Conservation (phyloP, 1,140 invertebrate species). For the Sitophilus oryzae region DNA sequence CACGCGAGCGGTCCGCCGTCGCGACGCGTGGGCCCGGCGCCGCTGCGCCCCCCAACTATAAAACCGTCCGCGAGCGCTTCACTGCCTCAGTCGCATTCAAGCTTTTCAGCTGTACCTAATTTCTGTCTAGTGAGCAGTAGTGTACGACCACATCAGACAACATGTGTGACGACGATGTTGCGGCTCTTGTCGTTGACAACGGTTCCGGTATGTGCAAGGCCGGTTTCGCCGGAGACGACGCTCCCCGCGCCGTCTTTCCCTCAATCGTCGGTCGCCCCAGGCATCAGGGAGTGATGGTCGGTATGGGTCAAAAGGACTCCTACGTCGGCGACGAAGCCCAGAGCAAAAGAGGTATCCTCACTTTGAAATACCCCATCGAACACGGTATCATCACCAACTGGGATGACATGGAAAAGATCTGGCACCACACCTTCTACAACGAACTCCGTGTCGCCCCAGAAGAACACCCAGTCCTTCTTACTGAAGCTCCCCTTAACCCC, state of each 20-base stretch:
- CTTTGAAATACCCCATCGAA: constrained; percentile 93
- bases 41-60: constrained; percentile 26
- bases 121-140: constrained; percentile 34
- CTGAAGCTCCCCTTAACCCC: constrained; percentile 85
- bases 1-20: background rate
- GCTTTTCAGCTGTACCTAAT: constrained; percentile 31
- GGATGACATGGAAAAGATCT: constrained; percentile 97
- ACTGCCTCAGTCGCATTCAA: constrained; percentile 29
- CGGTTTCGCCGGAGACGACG: constrained; percentile 93
- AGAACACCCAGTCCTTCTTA: constrained; percentile 85
- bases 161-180: constrained; percentile 74
- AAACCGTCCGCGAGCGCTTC: constrained; percentile 14
- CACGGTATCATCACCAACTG: constrained; percentile 94
- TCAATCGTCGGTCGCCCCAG: constrained; percentile 89
- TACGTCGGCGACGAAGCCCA: constrained; percentile 63
- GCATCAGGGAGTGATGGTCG: constrained; percentile 94
- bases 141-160: constrained; percentile 25
- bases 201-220: constrained; percentile 96
- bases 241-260: constrained; percentile 89
- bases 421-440: constrained; percentile 95
- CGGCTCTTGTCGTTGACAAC: constrained; percentile 83
- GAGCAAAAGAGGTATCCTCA: constrained; percentile 92
- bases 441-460: constrained; percentile 94
- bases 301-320: constrained; percentile 44
- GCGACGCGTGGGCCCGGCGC: constrained; percentile 10